Base-by-base conservation (phyloP, 23 tunicate species). In the Diplosoma virens region DNA sequence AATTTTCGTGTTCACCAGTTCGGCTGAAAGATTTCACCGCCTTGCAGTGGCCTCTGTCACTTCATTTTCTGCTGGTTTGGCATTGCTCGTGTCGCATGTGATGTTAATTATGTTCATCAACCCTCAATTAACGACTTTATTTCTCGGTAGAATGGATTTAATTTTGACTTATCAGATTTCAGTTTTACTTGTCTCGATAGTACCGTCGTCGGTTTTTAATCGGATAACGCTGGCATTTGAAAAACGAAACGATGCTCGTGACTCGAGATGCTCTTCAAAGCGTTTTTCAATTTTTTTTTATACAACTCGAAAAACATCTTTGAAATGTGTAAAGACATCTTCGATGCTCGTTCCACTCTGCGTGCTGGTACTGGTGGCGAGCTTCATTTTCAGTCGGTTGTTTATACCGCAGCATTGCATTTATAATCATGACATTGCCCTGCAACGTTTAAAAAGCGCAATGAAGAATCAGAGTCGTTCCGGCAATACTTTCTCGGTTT, bases 101-200 rank as follows among this genome's bases (percentile, higher is more conserved):
- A 18, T 75, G 25, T 55, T 23, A 18, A 32, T 75, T 14, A 41
- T 75, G 75, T 82, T 82, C 47, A 60, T 82, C 25, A 82, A 82
- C 1, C 87, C 87, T 11, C 87, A 73, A 61, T 27, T 82, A 25
- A n/a, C 72, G 0, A 41, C 74, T 3, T 0, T 82, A 11, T 63
- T 82, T 46, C 66, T 64, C 0, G 87, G 87, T 41, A 61, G 71
- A 64, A 73, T 82, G 65, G 81, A 59, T 21, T 20, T 73, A 32
- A 74, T 82, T 14, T 37, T 75, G 32, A 45, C 45, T 16, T 0
- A 61, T 29, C 69, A 26, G 6, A 35, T 29, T 6, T 27, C 30
- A 29, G 35, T 61, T 5, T 7, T 61, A 5, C 6, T 61, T 27
- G 35, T 22, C 2, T 61, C 69, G 6, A 2, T 61, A 26, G n/a